Percentiles rank a stretch among this genome's conserved stretches.
These are phyloP conservation scores for Elachura formosa DNA, from an alignment of 2,113 vertebrate genomes.

Conservation along the genomic window DNA sequence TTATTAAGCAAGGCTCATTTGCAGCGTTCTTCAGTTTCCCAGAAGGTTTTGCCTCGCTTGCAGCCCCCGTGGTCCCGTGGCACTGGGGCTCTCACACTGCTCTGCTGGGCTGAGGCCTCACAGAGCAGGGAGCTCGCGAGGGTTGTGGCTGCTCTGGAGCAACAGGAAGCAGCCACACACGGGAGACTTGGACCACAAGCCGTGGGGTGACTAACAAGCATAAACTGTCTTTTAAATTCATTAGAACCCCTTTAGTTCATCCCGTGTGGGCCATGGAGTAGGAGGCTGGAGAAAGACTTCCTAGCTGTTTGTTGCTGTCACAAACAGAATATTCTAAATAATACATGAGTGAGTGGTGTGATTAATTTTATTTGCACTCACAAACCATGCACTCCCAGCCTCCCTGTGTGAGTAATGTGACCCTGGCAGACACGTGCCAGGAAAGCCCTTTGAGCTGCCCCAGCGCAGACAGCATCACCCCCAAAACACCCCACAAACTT, in stretches of 20 bases:
- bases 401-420: neutral
- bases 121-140: accelerated
- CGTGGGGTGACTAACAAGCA: neutral
- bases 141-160: neutral
- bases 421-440: neutral
- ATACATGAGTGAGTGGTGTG: neutral
- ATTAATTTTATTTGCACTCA: neutral
- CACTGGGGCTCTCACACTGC: neutral
- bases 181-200: neutral
- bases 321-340: neutral
- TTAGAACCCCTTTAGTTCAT: neutral
- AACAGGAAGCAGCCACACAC: neutral
- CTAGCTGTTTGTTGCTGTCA: neutral
- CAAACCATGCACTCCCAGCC: neutral
- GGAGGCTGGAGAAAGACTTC: neutral
- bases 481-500: neutral
- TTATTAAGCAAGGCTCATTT: neutral
- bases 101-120: neutral
- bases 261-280: accelerated
- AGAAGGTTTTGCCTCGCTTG: neutral
- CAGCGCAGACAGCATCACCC: accelerated
- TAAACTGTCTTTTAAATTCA: neutral
- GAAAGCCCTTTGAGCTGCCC: neutral
- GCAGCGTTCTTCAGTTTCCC: neutral
- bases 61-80: accelerated